Base-by-base conservation (phyloP, 2,113 vertebrate species). In the Murina feae region DNA sequence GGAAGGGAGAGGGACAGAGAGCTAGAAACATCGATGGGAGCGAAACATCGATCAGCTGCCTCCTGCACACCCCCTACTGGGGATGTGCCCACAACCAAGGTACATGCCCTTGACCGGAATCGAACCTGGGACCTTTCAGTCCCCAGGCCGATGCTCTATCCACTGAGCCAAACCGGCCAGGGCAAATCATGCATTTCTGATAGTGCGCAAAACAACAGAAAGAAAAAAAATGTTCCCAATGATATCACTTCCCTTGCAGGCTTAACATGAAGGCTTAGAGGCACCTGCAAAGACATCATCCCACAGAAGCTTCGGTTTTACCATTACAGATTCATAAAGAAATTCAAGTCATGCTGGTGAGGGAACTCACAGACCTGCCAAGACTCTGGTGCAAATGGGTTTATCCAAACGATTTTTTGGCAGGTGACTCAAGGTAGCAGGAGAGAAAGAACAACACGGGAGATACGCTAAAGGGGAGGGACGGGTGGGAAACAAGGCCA, bases 401-500 rank as follows among this genome's bases (percentile, higher is more conserved):
- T 95, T 66, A 53, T 86, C 44, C 30, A 44, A 90, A 51, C 72
- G 71, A 80, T 20, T 92, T 89, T 89, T 91, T 95, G 91, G 75
- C 65, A 78, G 80, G 2, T 28, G 66, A 74, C 17, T 10, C 32
- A 85, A 90, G 65, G 10, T 18, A 76, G 35, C 58, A 72, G 39
- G 32, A 68, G 32, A 35, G 68, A 95, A 91, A 84, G n/a, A 94
- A 89, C 47, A 89, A 60, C 55, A 66, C 16, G 60, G 44, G 63
- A 93, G 81, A n/a, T 90, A 28, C 5, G 28, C 30, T 74, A 72
- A 78, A 93, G 92, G 78, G 84, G 71, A 86, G 85, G 53, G 37
- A 30, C 20, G 20, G 60, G 58, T 80, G 32, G 75, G n/a, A 92
- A 89, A 63, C 47, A 37, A 25, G 10, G 58, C 86, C 51, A 83